These are phyloP conservation scores for Limonius californicus DNA, from an alignment of 1,140 invertebrate species.

Conservation along the genomic window DNA sequence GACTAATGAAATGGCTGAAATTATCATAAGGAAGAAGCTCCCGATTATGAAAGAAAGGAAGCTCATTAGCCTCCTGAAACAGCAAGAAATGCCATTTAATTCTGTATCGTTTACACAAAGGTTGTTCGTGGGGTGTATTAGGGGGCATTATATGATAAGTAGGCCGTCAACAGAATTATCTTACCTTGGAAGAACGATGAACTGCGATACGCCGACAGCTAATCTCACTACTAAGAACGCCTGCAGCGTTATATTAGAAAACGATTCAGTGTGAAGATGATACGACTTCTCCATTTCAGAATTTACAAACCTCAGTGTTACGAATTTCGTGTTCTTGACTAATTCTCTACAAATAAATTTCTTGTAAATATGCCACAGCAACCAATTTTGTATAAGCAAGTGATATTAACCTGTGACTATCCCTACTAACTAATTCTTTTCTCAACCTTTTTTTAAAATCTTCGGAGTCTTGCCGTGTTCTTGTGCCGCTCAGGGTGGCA, in stretches of 20 bases:
- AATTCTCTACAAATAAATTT: slow-evolving; percentile 54
- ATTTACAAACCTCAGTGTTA: slow-evolving; percentile 65
- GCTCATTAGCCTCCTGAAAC: slow-evolving; percentile 39
- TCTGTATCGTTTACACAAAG: too few species aligned
- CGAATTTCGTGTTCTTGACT: slow-evolving; percentile 61
- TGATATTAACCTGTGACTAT: slow-evolving; percentile 66
- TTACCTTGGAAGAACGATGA: slow-evolving; percentile 55
- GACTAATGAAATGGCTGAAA: slow-evolving; percentile 51
- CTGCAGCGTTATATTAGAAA: slow-evolving; percentile 60
- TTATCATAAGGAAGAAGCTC: slow-evolving; percentile 49
- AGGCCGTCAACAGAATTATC: slow-evolving; percentile 2
- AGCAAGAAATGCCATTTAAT: too few species aligned
- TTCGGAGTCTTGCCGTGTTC: slow-evolving; percentile 59
- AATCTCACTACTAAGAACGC: slow-evolving; percentile 60
- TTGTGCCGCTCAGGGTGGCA: slow-evolving; percentile 20
- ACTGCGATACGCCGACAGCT: slow-evolving; percentile 55
- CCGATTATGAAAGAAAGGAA: slow-evolving; percentile 49
- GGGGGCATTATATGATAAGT: neutral
- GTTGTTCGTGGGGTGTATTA: too few species aligned
- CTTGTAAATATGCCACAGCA: too few species aligned
- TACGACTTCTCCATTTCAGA: slow-evolving; percentile 62
- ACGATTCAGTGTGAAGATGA: slow-evolving; percentile 60
- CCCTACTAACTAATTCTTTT: slow-evolving; percentile 77
- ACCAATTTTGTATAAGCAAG: too few species aligned
- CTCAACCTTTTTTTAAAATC: slow-evolving; percentile 71